Evolutionary conservation across 2,113 vertebrate species (phyloP), one percentile per base, ranked within the genome.

Genomic region (Pyrgilauda ruficollis): DNA sequence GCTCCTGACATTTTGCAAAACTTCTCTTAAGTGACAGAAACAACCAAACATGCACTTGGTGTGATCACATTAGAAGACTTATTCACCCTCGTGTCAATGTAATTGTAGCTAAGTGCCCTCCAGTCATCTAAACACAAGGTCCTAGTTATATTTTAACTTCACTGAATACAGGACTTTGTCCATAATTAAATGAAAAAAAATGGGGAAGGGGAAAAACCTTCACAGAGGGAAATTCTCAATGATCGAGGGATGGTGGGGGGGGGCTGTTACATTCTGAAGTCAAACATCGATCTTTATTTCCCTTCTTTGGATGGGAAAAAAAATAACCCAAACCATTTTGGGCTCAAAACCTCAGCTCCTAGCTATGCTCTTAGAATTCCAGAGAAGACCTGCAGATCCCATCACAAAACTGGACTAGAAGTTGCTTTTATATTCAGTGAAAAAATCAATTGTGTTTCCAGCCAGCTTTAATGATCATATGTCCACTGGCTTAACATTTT

Each of bases 101-200:
- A 94, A 90, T 63, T 47, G 75, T 78, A 96, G 78, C 59, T 70
- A 24, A 52, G 52, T 86, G 72, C 74, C 68, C 84, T 70, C 55
- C 74, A 94, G 88, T 80, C 61, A 86, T 55, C 68, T 43, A 93
- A 91, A 95, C 64, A 93, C 27, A 86, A 88, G 47, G 39, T 78
- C 43, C 35, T 84, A 59, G 24, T 63, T 77, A 58, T 61, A 83
- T 94, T 94, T 77, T 21, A 3, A 67, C 52, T 84, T 84, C 61
- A 64, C 13, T 84, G 62, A 86, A 83, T 77, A 76, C 13, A 86
- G 19, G 16, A 74, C 17, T 80, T 88, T 63, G 35, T 80, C 47
- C 37, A 17, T 49, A 88, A 92, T 72, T 76, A 84, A 69, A 83
- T 52, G 30, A 81, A 93, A 76, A 76, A 61, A 88, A 63, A 16